These are phyloP conservation scores for Ailuropoda melanoleuca DNA, from an alignment of 2,113 vertebrate species.

Conservation along the genomic window DNA sequence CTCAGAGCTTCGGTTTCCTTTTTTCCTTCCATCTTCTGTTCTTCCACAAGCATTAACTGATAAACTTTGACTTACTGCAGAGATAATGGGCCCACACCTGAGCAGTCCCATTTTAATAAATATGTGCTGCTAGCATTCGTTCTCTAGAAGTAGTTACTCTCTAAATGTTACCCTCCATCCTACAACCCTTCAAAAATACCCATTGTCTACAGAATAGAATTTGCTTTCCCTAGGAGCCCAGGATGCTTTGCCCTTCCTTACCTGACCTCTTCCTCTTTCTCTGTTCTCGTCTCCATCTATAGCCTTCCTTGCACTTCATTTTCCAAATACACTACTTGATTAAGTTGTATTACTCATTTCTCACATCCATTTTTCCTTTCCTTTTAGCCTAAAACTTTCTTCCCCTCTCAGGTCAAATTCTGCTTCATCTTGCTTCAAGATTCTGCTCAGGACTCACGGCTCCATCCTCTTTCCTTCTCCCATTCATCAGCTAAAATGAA, in stretches of 20 bases:
- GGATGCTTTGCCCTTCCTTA: background rate
- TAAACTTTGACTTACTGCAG: background rate
- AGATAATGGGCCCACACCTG: background rate
- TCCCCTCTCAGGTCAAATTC: background rate
- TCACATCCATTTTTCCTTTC: background rate
- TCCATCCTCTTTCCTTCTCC: background rate
- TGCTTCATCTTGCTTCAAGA: background rate
- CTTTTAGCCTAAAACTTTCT: background rate
- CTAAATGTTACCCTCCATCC: background rate
- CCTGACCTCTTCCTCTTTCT: background rate
- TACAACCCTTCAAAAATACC: background rate
- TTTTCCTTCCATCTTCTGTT: background rate
- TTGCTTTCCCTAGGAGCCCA: accelerated
- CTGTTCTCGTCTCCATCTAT: background rate
- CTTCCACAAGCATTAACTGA: background rate
- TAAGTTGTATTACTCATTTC: background rate
- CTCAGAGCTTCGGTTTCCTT: background rate
- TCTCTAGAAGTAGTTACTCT: background rate
- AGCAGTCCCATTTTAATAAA: background rate
- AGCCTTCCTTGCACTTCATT: background rate
- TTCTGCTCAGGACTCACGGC: background rate
- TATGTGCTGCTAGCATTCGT: background rate
- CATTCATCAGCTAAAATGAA: background rate
- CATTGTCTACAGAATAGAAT: background rate
- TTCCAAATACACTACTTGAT: background rate